Evolutionary conservation across 1,140 invertebrate genomes (phyloP).

Genomic region (Drosophila biarmipes): DNA sequence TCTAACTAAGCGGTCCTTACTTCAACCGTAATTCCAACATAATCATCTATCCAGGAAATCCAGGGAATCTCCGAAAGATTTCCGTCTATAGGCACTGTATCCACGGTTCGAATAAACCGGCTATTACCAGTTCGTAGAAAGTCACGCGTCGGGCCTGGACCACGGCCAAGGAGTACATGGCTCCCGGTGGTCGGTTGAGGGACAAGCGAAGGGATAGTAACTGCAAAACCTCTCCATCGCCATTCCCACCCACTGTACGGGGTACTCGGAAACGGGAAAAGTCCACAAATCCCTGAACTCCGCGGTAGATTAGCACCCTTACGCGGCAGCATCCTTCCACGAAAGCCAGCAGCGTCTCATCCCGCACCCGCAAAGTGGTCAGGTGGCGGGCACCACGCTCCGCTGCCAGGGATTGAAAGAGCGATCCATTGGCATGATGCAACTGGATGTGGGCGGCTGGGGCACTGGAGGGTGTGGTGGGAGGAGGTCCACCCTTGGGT

Average conservation of each 20-base stretch:
- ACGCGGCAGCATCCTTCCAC: constrained; percentile 66
- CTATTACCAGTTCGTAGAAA: constrained; percentile 63
- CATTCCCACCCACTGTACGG: background rate
- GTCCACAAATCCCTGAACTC: constrained; percentile 73
- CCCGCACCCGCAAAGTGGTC: constrained; percentile 54
- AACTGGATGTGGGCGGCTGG: constrained; percentile 59
- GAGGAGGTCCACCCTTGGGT: background rate
- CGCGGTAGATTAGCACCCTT: constrained; percentile 69
- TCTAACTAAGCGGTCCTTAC: no score
- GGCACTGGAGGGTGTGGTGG: constrained; percentile 48
- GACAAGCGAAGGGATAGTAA: constrained; percentile 45
- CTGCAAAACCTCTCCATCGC: constrained; percentile 37
- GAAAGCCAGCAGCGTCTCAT: constrained; percentile 75
- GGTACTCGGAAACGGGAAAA: constrained; percentile 48
- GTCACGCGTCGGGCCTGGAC: constrained; percentile 33
- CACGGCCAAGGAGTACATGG: constrained; percentile 47
- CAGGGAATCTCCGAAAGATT: background rate
- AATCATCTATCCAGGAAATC: no score
- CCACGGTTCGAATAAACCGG: constrained; percentile 61
- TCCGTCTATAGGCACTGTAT: constrained; percentile 26
- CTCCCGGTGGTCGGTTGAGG: constrained; percentile 36
- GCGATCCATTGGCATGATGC: constrained; percentile 59
- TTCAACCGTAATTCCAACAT: no score
- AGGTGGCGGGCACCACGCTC: constrained; percentile 53
- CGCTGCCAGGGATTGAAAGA: constrained; percentile 71